Conservation (phyloP, 2,113 vertebrate genomes). For the Glaucidium brasilianum region DNA sequence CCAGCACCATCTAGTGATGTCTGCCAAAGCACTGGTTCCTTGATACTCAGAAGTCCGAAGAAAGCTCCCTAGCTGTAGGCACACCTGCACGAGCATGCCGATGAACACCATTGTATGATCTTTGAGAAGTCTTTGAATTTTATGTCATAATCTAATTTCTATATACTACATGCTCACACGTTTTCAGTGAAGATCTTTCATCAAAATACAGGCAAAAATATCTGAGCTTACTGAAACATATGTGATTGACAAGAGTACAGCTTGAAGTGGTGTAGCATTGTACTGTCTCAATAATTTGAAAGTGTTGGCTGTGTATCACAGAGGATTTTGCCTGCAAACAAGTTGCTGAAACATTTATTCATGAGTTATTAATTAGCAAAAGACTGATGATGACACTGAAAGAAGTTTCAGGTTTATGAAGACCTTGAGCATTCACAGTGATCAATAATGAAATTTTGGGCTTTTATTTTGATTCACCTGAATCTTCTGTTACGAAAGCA, state of each 20-base stretch:
- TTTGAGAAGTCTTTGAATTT: neutral
- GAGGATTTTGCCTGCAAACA: neutral
- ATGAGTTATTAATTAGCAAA: neutral
- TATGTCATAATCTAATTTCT: neutral
- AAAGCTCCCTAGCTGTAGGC: neutral
- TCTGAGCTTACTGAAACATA: neutral
- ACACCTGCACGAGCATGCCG: neutral
- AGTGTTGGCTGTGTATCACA: neutral
- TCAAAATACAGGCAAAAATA: neutral
- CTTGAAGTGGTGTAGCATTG: neutral
- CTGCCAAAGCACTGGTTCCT: neutral
- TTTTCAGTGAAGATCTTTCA: neutral
- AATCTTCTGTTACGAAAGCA: neutral
- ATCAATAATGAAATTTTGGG: neutral
- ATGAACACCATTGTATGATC: neutral
- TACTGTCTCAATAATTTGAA: neutral
- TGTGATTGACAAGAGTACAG: neutral
- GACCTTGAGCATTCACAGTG: neutral
- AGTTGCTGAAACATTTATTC: neutral
- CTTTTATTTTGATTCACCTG: neutral
- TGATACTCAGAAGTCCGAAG: neutral
- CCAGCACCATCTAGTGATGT: neutral
- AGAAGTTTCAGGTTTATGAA: neutral
- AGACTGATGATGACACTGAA: neutral
- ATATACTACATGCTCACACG: neutral